A percentile compares a stretch with the other conserved stretches of the same genome.
These are phyloP conservation scores for Papilio polyxenes DNA, from an alignment of 1,140 invertebrate species.

Conservation along the genomic window DNA sequence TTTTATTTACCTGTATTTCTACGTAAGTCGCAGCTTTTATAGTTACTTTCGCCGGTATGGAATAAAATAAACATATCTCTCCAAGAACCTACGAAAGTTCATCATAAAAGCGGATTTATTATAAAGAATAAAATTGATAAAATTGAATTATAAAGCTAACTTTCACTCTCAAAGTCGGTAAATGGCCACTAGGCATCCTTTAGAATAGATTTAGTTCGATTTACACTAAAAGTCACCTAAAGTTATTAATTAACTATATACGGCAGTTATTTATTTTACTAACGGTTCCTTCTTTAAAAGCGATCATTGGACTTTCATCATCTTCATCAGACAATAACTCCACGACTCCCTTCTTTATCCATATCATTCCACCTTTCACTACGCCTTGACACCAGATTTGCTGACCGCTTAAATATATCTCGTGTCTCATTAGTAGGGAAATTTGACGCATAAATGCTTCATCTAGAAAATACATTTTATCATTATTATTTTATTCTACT, in stretches of 20 bases:
- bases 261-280: slow-evolving; percentile 43
- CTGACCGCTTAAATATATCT: slow-evolving; percentile 69
- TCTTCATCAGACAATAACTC: slow-evolving; percentile 78
- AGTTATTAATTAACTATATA: not conserved
- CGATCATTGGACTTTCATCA: slow-evolving; percentile 75
- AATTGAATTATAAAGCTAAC: not conserved
- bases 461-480: slow-evolving; percentile 48
- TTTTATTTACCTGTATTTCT: slow-evolving; percentile 66
- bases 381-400: slow-evolving; percentile 70
- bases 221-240: not conserved
- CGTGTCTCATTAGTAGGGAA: slow-evolving; percentile 68
- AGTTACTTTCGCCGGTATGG: slow-evolving; percentile 74
- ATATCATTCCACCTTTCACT: slow-evolving; percentile 73
- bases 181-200: not conserved
- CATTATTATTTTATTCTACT: not conserved
- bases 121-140: not conserved
- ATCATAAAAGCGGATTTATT: not conserved
- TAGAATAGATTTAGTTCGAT: not conserved
- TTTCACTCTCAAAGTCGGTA: too few relatives aligned
- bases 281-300: slow-evolving; percentile 75
- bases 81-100: slow-evolving; percentile 62
- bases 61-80: slow-evolving; percentile 73
- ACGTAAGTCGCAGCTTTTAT: slow-evolving; percentile 75
- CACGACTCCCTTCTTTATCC: slow-evolving; percentile 69
- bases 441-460: slow-evolving; percentile 73